phyloP scores from a whole-genome alignment of 2,888 invertebrate species.

The Bombylius discolor region DNA sequence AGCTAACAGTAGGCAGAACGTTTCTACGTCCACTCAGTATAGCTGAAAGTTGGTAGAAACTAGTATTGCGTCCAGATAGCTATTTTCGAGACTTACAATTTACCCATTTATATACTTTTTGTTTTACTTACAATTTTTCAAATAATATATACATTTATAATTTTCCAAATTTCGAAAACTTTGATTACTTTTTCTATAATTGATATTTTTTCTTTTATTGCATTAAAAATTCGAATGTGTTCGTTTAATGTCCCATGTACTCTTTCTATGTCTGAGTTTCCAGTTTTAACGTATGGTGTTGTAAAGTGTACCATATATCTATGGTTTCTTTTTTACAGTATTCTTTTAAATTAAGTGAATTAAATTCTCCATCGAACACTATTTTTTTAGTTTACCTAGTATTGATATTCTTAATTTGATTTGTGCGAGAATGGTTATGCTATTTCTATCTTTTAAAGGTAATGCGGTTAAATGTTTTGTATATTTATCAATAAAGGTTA shows the following conservation, averaged over 20 bases:
- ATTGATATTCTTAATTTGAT: conserved; percentile 3
- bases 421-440: conserved; percentile 4
- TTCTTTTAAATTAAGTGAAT: conserved; percentile 6
- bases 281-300: conserved; percentile 4
- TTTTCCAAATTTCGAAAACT: conserved; percentile 1
- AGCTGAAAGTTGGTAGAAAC: too few species aligned
- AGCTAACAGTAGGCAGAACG: too few species aligned
- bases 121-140: too few species aligned
- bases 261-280: conserved; percentile 3
- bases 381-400: conserved; percentile 8
- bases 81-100: too few species aligned
- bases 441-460: conserved; percentile 7
- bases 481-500: conserved; percentile 10
- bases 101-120: too few species aligned
- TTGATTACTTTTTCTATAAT: not conserved
- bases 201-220: not conserved
- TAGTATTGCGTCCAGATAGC: too few species aligned
- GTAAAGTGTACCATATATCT: not conserved
- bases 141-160: too few species aligned
- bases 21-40: too few species aligned
- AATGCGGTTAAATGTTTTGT: conserved; percentile 8
- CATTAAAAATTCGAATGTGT: conserved; percentile 1
- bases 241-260: conserved; percentile 4
- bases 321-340: conserved; percentile 5
- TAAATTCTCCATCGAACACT: conserved; percentile 10